Evolutionary conservation across 2,888 invertebrate species (phyloP), one percentile per base, ranked within the genome.

Genomic region (Hirtodrosophila alboralis): DNA sequence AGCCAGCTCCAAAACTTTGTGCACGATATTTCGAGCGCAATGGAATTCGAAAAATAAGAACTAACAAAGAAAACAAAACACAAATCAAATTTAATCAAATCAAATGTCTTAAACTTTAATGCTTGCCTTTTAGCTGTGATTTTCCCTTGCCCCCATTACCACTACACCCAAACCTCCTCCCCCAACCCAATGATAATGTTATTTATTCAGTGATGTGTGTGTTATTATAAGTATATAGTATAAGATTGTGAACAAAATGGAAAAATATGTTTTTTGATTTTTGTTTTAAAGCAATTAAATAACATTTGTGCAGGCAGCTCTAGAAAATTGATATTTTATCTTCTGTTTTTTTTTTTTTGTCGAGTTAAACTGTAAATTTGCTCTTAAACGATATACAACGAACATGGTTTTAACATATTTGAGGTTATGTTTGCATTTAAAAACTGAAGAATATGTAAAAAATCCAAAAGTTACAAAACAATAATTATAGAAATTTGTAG

Each of bases 71-170:
- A n/a, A n/a, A n/a, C n/a, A n/a, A n/a, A n/a, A n/a, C n/a, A n/a
- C n/a, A n/a, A n/a, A n/a, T n/a, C n/a, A n/a, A n/a, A n/a, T n/a
- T n/a, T n/a, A n/a, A n/a, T n/a, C n/a, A n/a, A n/a, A n/a, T n/a
- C n/a, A n/a, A 45, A 47, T 74, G 43, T 51, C 34, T 37, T n/a
- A n/a, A 59, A 63, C 57, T 73, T 73, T 47, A 58, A 77, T 81
- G 70, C 79, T 79, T 84, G 84, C 79, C 79, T 78, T 76, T 84
- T 84, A 77, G 81, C 79, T 79, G 79, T 79, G 79, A 79, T 79
- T 84, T 74, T 44, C 38, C 44, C 27, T 33, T 16, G 5, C 18
- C 18, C 18, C 18, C 18, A 3, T 5, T 3, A 4, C 14, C 16
- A 7, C 16, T 9, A 18, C 16, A 5, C 28, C n/a, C 9, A 28